phyloP scores from a whole-genome alignment of 2,113 vertebrate species.

The Peromyscus maniculatus region DNA sequence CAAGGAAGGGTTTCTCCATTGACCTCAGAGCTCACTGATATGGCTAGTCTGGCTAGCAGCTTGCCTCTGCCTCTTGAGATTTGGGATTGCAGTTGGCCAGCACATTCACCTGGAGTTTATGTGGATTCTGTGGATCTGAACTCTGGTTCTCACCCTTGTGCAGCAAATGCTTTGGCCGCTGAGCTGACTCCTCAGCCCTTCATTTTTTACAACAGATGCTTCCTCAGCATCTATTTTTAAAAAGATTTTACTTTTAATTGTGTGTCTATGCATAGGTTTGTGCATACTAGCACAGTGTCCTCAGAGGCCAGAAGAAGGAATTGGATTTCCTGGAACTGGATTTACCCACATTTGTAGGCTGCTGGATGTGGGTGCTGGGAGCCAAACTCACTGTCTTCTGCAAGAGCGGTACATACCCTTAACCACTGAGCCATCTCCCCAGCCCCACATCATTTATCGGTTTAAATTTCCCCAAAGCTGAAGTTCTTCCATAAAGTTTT shows the following conservation, averaged over 20 bases:
- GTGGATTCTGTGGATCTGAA: background rate
- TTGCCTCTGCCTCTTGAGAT: background rate
- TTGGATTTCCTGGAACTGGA: background rate
- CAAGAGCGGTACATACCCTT: too few relatives aligned
- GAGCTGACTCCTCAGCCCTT: background rate
- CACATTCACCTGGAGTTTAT: background rate
- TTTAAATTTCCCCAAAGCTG: constrained; percentile 34
- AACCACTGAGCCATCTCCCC: background rate
- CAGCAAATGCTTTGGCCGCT: background rate
- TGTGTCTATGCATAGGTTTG: background rate
- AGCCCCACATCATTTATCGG: background rate
- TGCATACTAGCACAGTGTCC: background rate
- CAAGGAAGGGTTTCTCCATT: background rate
- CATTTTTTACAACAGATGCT: background rate
- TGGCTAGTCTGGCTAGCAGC: too few relatives aligned
- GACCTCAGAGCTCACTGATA: background rate
- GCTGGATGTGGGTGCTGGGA: too few relatives aligned
- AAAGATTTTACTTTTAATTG: background rate
- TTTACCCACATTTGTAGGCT: background rate
- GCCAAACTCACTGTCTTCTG: background rate
- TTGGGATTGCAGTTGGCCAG: background rate
- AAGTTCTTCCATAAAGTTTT: constrained; percentile 21
- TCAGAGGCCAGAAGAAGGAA: background rate
- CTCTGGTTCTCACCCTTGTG: background rate
- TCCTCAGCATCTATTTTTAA: background rate